phyloP scores from a whole-genome alignment of 2,113 vertebrate genomes.

The Gila orcuttii region DNA sequence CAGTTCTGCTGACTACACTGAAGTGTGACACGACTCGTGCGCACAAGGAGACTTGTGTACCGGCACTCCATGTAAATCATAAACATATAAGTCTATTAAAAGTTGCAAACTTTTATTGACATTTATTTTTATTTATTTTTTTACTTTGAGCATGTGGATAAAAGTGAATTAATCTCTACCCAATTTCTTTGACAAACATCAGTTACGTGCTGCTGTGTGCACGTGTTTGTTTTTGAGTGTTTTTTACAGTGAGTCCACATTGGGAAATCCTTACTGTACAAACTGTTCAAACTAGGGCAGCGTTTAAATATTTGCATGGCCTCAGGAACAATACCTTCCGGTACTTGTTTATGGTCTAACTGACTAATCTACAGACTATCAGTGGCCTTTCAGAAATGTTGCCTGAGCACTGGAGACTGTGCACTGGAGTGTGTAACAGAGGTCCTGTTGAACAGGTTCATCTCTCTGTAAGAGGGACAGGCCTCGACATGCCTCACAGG shows the following conservation, averaged over 20 bases:
- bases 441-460: constrained; percentile 33
- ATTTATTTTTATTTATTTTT: background rate
- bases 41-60: background rate
- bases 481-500: background rate
- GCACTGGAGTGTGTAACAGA: background rate
- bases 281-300: constrained; percentile 25
- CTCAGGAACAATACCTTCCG: background rate
- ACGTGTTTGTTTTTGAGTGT: background rate
- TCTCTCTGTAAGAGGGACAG: background rate
- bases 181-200: background rate
- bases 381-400: constrained; percentile 26
- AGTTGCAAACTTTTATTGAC: background rate
- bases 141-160: background rate
- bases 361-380: constrained; percentile 23
- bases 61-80: background rate
- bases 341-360: constrained; percentile 1
- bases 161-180: background rate
- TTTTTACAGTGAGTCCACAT: background rate
- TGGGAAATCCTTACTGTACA: background rate
- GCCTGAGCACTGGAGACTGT: background rate
- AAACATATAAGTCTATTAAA: background rate
- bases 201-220: background rate
- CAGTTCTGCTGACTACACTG: constrained; percentile 25
- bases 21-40: background rate
- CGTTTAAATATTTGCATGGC: constrained; percentile 15